Evolutionary conservation across 2,113 vertebrate genomes (phyloP).

Genomic region (Ictalurus punctatus): DNA sequence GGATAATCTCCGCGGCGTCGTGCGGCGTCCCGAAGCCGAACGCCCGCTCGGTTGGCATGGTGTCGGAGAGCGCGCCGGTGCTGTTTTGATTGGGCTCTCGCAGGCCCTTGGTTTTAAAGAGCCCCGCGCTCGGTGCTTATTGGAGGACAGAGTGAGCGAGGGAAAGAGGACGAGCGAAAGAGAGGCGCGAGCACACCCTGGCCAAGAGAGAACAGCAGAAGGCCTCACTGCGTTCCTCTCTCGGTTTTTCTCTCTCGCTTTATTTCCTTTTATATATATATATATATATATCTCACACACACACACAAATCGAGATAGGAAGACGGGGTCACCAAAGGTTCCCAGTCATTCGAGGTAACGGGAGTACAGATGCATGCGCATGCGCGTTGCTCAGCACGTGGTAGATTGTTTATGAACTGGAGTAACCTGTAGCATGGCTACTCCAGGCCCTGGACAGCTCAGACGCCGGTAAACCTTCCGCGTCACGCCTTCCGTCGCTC

Average conservation of each 20-base stretch:
- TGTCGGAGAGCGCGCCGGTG: not conserved
- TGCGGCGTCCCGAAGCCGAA: not conserved
- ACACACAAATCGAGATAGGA: constrained; percentile 43
- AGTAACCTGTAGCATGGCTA: constrained; percentile 63
- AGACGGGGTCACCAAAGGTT: constrained; percentile 67
- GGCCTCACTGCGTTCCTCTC: constrained; percentile 56
- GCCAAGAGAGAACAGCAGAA: constrained; percentile 49
- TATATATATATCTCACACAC: not conserved
- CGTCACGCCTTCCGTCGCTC: not conserved
- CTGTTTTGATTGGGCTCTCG: constrained; percentile 33
- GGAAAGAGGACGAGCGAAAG: constrained; percentile 52
- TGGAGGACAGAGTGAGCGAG: constrained; percentile 61
- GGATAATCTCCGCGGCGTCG: not conserved
- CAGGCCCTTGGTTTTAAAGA: constrained; percentile 69
- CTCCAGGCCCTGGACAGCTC: constrained; percentile 55
- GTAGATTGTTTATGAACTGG: constrained; percentile 56
- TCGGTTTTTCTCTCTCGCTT: constrained; percentile 3
- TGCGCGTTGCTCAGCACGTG: constrained; percentile 48
- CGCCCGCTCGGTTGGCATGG: not conserved
- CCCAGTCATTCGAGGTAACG: constrained; percentile 76
- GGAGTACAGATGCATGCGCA: constrained; percentile 73
- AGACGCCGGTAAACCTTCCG: not conserved
- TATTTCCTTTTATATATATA: not conserved
- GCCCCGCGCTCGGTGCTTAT: constrained; percentile 75
- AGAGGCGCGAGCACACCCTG: constrained; percentile 45